These are phyloP conservation scores for Chromoteleia sp. DNA, from an alignment of 2,888 invertebrate genomes.

Conservation along the genomic window DNA sequence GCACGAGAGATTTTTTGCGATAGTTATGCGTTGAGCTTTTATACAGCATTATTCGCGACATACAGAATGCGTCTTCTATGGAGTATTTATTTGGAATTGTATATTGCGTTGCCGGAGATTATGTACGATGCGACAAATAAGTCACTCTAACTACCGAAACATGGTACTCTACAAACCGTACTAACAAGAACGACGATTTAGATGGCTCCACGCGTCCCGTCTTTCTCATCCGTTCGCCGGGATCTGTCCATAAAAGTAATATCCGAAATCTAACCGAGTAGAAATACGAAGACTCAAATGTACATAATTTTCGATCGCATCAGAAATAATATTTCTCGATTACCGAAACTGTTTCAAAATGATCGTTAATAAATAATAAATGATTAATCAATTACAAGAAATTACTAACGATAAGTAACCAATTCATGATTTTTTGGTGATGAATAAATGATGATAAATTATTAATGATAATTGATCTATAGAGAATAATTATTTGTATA, in stretches of 20 bases:
- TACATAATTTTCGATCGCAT: conserved; percentile 15
- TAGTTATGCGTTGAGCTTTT: no score
- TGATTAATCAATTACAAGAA: no score
- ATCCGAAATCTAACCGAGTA: conserved; percentile 29
- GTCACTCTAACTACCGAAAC: conserved; percentile 71
- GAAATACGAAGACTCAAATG: conserved; percentile 18
- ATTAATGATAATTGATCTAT: no score
- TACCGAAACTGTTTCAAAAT: no score
- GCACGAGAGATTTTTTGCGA: conserved; percentile 3
- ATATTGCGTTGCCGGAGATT: conserved; percentile 69
- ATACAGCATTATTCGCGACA: not conserved
- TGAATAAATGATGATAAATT: no score
- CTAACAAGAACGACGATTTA: conserved; percentile 77
- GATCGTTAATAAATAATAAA: no score
- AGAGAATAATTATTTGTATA: no score
- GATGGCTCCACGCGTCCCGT: conserved; percentile 56
- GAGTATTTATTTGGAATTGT: conserved; percentile 53
- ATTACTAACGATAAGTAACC: no score
- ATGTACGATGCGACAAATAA: conserved; percentile 69
- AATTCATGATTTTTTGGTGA: no score
- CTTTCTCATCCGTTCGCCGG: conserved; percentile 48
- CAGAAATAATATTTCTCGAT: no score
- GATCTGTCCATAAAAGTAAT: conserved; percentile 45
- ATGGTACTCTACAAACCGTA: conserved; percentile 71
- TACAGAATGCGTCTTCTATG: conserved; percentile 31